Percentiles rank a stretch among this genome's conserved stretches.
These are phyloP conservation scores for Varecia variegata DNA, from an alignment of 2,797 vertebrate species.

Conservation along the genomic window DNA sequence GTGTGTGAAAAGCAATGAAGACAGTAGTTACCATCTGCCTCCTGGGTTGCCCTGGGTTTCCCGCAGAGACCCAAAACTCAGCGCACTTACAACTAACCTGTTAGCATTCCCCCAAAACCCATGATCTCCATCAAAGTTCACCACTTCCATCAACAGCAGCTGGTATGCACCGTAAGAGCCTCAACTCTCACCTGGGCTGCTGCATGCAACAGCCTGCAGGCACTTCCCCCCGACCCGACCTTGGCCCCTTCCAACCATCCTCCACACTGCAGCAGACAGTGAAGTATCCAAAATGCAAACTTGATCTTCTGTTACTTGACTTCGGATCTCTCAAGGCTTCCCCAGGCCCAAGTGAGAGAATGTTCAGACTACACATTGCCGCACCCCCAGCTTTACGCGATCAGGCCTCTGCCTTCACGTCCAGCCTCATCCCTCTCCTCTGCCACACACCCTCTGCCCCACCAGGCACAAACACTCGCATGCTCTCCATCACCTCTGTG, in stretches of 20 bases:
- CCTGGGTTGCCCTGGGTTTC: no score
- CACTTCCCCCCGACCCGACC: neutral
- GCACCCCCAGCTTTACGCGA: rapidly evolving
- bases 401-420: neutral
- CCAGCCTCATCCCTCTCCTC: neutral
- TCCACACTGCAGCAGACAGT: neutral
- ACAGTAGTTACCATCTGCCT: neutral
- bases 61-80: neutral
- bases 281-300: neutral
- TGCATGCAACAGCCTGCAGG: neutral
- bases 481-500: no score
- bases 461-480: neutral
- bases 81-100: neutral
- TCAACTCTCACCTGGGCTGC: neutral
- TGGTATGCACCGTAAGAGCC: neutral
- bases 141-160: neutral
- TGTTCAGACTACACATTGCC: neutral
- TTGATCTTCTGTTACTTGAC: neutral
- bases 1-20: neutral
- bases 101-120: neutral
- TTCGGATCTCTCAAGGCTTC: neutral
- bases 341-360: neutral
- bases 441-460: neutral
- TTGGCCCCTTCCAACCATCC: neutral
- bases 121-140: neutral